Evolutionary conservation across 1,140 invertebrate species (phyloP), one percentile per base, ranked within the genome.

Genomic region (Dendrolimus punctatus): DNA sequence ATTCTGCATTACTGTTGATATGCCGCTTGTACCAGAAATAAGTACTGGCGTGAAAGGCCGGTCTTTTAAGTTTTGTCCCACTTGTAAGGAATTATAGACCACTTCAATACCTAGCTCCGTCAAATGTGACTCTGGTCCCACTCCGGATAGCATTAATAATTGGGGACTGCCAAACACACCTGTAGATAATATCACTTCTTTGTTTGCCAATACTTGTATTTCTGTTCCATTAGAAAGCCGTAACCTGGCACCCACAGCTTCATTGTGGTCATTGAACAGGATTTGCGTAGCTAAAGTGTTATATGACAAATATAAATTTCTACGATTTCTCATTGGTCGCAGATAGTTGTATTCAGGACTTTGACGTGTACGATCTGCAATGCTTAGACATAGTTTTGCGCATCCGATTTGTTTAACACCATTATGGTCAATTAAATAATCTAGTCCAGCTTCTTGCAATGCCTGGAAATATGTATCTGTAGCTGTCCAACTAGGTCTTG

Each of bases 331-430:
- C 1, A 93, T 90, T 2, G 95, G 94, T 46, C 92, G 79, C 0
- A 97, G 73, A 66, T 96, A 97, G 0, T 93, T 95, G 0, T n/a
- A n/a, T n/a, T 95, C 92, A 0, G 95, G 95, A 51, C 93, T 95
- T 72, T 96, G 97, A 37, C 96, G 86, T 1, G 90, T 91, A 0
- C 94, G 94, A 41, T 93, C 81, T 42, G 93, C 76, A 6, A 96
- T 94, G 3, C 51, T 58, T n/a, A 39, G 46, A 6, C 39, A 4
- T 5, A 51, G 46, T 2, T 23, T 6, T 7, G n/a, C 6, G 8
- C 50, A 58, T 5, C 56, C 56, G 6, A 49, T 0, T 49, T 58
- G 56, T 9, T 58, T 10, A n/a, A 49, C 1, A 0, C 46, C 39
- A 9, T 58, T 58, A 4, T 5, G 9, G 6, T 58, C 56, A 41